phyloP scores from a whole-genome alignment of 2,113 vertebrate genomes.

The Mormoops blainvillei region DNA sequence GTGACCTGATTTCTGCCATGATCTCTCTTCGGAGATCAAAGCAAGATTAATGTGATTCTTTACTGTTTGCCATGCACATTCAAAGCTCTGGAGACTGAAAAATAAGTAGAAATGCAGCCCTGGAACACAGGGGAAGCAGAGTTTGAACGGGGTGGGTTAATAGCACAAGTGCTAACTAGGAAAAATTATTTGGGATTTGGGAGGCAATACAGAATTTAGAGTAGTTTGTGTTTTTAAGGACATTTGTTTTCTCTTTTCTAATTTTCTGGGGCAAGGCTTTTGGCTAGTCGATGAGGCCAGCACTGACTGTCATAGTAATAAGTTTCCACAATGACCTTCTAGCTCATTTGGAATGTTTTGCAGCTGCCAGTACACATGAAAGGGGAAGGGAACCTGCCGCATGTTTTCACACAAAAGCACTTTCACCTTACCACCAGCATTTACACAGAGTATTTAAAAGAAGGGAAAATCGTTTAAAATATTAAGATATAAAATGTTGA shows the following conservation, averaged over 20 bases:
- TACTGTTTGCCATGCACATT: background rate
- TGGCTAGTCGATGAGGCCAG: slow-evolving; percentile 23
- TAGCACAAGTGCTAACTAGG: background rate
- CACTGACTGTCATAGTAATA: slow-evolving; percentile 25
- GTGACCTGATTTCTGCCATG: slow-evolving; percentile 32
- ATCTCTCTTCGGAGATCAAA: slow-evolving; percentile 46
- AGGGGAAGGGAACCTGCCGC: slow-evolving; percentile 19
- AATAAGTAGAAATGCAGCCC: background rate
- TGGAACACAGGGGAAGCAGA: background rate
- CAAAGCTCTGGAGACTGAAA: background rate
- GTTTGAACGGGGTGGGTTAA: background rate
- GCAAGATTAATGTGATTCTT: slow-evolving; percentile 29
- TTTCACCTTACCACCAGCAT: slow-evolving; percentile 19
- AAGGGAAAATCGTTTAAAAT: slow-evolving; percentile 45
- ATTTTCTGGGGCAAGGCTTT: slow-evolving; percentile 2
- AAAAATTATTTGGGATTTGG: slow-evolving; percentile 31
- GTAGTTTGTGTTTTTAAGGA: background rate
- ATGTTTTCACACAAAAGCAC: slow-evolving; percentile 52
- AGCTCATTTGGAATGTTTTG: slow-evolving; percentile 38
- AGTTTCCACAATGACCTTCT: slow-evolving; percentile 37
- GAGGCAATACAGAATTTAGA: background rate
- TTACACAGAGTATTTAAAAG: slow-evolving; percentile 25
- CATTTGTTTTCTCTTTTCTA: slow-evolving; percentile 1
- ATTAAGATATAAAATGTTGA: slow-evolving; percentile 49
- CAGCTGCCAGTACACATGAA: slow-evolving; percentile 21